Evolutionary conservation across 1,140 invertebrate genomes (phyloP).

Genomic region (Condylostylus longicornis): DNA sequence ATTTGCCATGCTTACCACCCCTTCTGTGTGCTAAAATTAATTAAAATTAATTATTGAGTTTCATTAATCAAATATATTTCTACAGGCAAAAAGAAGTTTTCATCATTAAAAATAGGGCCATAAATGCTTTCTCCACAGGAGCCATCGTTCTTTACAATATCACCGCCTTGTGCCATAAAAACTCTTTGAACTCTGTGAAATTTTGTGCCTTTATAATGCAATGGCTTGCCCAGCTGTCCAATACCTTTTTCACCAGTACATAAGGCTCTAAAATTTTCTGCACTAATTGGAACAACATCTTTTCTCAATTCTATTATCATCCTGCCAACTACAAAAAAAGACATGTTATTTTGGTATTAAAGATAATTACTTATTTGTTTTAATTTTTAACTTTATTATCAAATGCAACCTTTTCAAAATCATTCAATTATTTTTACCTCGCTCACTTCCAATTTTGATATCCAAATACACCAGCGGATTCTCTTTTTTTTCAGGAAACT

Average conservation of each 20-base stretch:
- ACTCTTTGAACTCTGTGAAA: slow-evolving; percentile 63
- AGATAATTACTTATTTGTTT: no score
- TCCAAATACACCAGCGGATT: slow-evolving; percentile 53
- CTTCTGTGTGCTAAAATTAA: slow-evolving; percentile 54
- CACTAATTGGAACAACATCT: slow-evolving; percentile 77
- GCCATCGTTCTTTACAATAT: slow-evolving; percentile 61
- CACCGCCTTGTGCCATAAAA: slow-evolving; percentile 75
- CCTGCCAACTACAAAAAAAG: slow-evolving; percentile 49
- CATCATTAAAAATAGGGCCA: slow-evolving; percentile 75
- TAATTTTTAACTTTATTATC: no score
- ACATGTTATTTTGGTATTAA: slow-evolving; percentile 8
- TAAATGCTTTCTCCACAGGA: slow-evolving; percentile 89
- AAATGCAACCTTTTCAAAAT: slow-evolving; percentile 7
- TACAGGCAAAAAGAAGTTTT: slow-evolving; percentile 65
- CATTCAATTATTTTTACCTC: slow-evolving; percentile 22
- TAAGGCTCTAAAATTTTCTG: slow-evolving; percentile 78
- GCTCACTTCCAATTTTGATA: slow-evolving; percentile 45
- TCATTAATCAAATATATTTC: slow-evolving; percentile 2
- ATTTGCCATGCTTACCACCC: slow-evolving; percentile 83
- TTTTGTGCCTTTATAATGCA: slow-evolving; percentile 57
- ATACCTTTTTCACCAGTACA: slow-evolving; percentile 75
- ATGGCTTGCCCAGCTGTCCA: slow-evolving; percentile 46
- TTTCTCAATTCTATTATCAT: slow-evolving; percentile 67
- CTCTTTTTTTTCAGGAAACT: no score
- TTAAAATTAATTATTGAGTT: slow-evolving; percentile 11